phyloP scores from a whole-genome alignment of 2,113 vertebrate genomes.

The Gobiocypris rarus region DNA sequence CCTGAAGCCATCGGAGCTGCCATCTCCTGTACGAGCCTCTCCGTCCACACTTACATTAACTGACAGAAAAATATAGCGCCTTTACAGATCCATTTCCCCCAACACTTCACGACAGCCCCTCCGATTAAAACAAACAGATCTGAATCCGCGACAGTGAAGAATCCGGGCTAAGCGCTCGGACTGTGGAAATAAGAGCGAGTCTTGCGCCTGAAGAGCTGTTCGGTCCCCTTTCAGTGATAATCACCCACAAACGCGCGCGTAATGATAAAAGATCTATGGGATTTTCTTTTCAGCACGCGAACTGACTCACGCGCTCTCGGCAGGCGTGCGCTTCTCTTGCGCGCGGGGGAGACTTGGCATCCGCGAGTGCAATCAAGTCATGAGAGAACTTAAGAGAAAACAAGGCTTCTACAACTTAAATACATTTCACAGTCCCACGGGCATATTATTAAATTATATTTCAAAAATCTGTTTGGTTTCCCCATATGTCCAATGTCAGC shows the following conservation, averaged over 20 bases:
- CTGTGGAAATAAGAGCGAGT: neutral
- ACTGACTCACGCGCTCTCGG: conserved; percentile 5
- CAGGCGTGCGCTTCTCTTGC: neutral
- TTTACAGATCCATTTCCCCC: conserved; percentile 20
- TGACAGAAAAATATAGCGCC: neutral
- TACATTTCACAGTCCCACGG: neutral
- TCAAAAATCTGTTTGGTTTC: neutral
- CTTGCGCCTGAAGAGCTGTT: neutral
- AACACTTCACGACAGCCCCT: neutral
- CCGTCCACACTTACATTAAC: conserved; percentile 12
- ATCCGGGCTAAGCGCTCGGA: neutral
- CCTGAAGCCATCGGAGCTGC: conserved; percentile 28
- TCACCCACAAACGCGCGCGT: neutral
- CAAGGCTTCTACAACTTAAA: neutral
- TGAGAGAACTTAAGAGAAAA: neutral
- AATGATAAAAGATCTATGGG: neutral
- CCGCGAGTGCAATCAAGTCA: conserved; percentile 4
- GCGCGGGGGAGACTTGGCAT: neutral
- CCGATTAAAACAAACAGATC: neutral
- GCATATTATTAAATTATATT: neutral
- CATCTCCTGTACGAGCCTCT: conserved; percentile 18
- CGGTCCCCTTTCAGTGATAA: neutral
- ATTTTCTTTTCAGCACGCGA: neutral
- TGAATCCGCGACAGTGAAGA: no score
- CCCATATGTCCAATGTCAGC: neutral